Conservation (phyloP, 2,888 invertebrate species). For the Cantharis rufa region DNA sequence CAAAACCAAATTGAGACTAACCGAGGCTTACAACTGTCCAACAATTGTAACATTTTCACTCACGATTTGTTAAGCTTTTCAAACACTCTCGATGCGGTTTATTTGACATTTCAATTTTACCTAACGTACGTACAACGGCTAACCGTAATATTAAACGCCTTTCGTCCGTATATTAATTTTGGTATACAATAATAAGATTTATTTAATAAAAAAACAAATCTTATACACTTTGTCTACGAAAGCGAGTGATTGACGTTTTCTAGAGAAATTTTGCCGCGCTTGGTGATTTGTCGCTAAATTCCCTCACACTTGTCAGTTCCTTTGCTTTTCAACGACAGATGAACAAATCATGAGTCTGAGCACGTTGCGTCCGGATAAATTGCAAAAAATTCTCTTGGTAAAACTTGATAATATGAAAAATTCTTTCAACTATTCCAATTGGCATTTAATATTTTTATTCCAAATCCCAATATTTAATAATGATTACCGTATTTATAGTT, state of each 20-base stretch:
- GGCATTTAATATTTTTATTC: not conserved
- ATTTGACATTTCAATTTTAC: slow-evolving; percentile 29
- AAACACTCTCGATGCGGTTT: slow-evolving; percentile 16
- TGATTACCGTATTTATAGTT: not conserved
- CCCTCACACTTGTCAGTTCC: slow-evolving; percentile 51
- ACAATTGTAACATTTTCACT: slow-evolving; percentile 38
- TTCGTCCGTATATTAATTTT: not conserved
- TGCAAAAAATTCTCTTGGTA: slow-evolving; percentile 36
- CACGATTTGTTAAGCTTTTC: slow-evolving; percentile 38
- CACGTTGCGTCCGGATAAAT: slow-evolving; percentile 43
- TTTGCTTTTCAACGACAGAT: slow-evolving; percentile 41
- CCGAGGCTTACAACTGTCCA: slow-evolving; percentile 34
- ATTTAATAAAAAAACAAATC: slow-evolving; percentile 29
- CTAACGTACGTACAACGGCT: slow-evolving; percentile 2
- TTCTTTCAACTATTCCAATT: not conserved
- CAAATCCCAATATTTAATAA: not conserved
- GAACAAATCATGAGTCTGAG: slow-evolving; percentile 42
- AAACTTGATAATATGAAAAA: slow-evolving; percentile 4
- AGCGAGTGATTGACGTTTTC: slow-evolving; percentile 52
- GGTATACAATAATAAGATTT: not conserved
- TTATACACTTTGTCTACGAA: slow-evolving; percentile 32
- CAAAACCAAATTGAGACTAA: slow-evolving; percentile 31
- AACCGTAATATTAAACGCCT: not conserved
- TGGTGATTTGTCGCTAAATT: slow-evolving; percentile 49
- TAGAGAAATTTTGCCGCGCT: slow-evolving; percentile 44